phyloP scores from a whole-genome alignment of 2,888 invertebrate genomes.

The Amphipyra tragopoginis region DNA sequence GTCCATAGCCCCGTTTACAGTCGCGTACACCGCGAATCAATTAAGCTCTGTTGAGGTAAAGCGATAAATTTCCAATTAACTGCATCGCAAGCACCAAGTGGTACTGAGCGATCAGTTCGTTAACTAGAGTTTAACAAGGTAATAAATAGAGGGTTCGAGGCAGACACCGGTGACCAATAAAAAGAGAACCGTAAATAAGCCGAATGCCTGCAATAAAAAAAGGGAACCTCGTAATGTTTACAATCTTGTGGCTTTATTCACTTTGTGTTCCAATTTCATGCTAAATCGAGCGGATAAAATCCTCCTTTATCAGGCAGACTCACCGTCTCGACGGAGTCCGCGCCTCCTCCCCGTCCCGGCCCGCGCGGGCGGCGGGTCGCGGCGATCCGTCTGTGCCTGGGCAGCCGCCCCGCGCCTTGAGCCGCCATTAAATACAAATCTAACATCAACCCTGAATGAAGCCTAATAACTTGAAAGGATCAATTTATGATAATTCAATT shows the following conservation, averaged over 20 bases:
- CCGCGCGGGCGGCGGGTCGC: conserved; percentile 51
- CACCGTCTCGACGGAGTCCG: conserved; percentile 79
- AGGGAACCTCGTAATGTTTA: conserved; percentile 89
- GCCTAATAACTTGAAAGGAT: conserved; percentile 78
- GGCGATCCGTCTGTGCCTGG: conserved; percentile 46
- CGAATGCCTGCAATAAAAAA: conserved; percentile 86
- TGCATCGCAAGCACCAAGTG: conserved; percentile 73
- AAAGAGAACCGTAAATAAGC: conserved; percentile 87
- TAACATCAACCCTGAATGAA: conserved; percentile 81
- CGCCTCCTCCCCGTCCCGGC: conserved; percentile 49
- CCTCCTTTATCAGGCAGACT: conserved; percentile 88
- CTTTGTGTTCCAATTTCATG: conserved; percentile 90
- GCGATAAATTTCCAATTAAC: conserved; percentile 86
- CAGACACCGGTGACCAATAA: conserved; percentile 84
- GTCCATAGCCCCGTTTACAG: conserved; percentile 68
- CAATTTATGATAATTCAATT: conserved; percentile 82
- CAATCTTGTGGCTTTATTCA: conserved; percentile 90
- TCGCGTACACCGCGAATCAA: conserved; percentile 80
- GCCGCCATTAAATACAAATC: conserved; percentile 83
- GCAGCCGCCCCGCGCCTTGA: conserved; percentile 43
- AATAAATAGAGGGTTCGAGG: conserved; percentile 83
- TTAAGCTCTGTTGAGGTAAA: conserved; percentile 78
- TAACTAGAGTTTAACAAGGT: conserved; percentile 89
- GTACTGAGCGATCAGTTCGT: conserved; percentile 83
- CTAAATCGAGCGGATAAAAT: conserved; percentile 90